phyloP scores from a whole-genome alignment of 1,140 invertebrate species.

The Psilanteris sp. region DNA sequence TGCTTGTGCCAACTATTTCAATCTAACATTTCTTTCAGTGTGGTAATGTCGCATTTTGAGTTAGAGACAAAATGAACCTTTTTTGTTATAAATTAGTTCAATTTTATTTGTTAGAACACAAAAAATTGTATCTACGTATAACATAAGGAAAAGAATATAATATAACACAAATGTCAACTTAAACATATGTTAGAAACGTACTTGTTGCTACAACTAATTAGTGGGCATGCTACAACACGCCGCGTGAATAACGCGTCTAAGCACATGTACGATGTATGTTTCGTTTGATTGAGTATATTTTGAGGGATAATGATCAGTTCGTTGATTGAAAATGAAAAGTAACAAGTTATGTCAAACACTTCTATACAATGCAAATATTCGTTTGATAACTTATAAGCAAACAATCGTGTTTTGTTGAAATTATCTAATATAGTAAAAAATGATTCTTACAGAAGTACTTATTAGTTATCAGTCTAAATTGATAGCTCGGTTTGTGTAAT shows the following conservation, averaged over 20 bases:
- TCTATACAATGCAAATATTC: slow-evolving; percentile 43
- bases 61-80: no score
- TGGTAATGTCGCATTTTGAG: no score
- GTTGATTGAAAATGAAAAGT: slow-evolving; percentile 34
- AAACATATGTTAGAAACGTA: slow-evolving; percentile 45
- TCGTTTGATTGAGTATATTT: slow-evolving; percentile 42
- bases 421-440: no score
- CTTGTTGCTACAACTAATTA: slow-evolving; percentile 57
- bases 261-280: slow-evolving; percentile 63
- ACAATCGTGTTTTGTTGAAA: no score
- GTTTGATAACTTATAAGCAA: no score
- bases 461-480: slow-evolving; percentile 50
- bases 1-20: no score
- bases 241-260: slow-evolving; percentile 65
- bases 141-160: no score
- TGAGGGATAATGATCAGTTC: slow-evolving; percentile 39
- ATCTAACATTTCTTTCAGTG: no score
- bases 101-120: no score
- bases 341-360: slow-evolving; percentile 21
- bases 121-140: no score
- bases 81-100: no score
- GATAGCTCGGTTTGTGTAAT: neutral
- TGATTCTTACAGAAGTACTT: slow-evolving; percentile 12
- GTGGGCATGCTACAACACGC: slow-evolving; percentile 68
- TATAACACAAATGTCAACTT: no score